phyloP scores from a whole-genome alignment of 1,140 invertebrate genomes.

The Subanguina moxae region DNA sequence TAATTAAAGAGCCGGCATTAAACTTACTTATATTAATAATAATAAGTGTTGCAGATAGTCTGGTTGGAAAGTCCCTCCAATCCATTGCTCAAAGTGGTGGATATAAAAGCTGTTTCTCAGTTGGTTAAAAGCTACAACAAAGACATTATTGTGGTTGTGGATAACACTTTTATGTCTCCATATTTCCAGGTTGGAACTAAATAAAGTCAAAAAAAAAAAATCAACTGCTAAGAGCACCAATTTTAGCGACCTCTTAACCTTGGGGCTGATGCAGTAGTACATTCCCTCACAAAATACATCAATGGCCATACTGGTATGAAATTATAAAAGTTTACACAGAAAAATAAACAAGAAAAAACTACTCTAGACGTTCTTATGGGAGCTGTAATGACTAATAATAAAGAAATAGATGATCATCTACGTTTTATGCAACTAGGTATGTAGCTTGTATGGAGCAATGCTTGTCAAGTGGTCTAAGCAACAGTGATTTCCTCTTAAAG shows the following conservation, averaged over 20 bases:
- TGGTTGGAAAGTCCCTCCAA: slow-evolving; percentile 99
- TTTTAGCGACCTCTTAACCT: slow-evolving; percentile 71
- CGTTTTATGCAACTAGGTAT: slow-evolving; percentile 17
- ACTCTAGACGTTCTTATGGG: slow-evolving; percentile 89
- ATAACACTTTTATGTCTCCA: slow-evolving; percentile 71
- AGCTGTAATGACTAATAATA: slow-evolving; percentile 30
- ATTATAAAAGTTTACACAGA: too few relatives aligned
- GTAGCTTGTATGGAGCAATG: neutral
- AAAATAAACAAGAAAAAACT: neutral
- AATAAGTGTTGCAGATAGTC: slow-evolving; percentile 66
- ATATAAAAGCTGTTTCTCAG: slow-evolving; percentile 74
- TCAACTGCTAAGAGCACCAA: neutral
- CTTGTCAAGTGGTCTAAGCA: too few relatives aligned
- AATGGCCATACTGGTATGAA: slow-evolving; percentile 77
- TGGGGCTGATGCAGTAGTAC: slow-evolving; percentile 84
- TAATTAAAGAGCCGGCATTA: neutral
- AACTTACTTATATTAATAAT: slow-evolving; percentile 59
- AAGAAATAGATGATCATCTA: slow-evolving; percentile 32
- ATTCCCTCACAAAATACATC: slow-evolving; percentile 95
- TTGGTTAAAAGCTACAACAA: slow-evolving; percentile 63
- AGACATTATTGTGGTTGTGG: slow-evolving; percentile 79
- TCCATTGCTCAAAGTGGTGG: slow-evolving; percentile 80
- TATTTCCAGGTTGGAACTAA: slow-evolving; percentile 1
- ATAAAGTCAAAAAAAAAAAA: neutral
- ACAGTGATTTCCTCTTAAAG: too few relatives aligned